phyloP scores from a whole-genome alignment of 2,797 vertebrate species.

The Rallus crepitans region DNA sequence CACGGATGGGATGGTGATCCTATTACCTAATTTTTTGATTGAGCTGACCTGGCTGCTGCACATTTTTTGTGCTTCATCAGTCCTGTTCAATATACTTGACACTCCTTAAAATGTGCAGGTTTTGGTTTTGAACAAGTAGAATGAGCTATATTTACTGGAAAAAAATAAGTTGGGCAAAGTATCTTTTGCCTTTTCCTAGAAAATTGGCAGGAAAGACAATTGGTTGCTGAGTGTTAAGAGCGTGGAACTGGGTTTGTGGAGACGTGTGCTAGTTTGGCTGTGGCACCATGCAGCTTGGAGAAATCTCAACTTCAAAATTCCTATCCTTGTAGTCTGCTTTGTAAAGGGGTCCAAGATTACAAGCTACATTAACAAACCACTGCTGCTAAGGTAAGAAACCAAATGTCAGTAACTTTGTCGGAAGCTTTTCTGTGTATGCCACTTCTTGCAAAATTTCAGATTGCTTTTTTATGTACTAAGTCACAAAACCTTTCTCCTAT shows the following conservation, averaged over 20 bases:
- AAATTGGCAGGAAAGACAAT: background rate
- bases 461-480: background rate
- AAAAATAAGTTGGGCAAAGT: background rate
- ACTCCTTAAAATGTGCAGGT: background rate
- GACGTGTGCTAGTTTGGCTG: background rate
- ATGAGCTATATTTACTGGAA: background rate
- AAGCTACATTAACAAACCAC: background rate
- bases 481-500: background rate
- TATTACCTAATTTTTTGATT: background rate
- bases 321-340: background rate
- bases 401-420: background rate
- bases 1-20: background rate
- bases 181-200: background rate
- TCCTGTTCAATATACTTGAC: background rate
- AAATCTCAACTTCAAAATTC: background rate
- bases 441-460: background rate
- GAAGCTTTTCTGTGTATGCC: background rate
- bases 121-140: background rate
- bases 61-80: background rate
- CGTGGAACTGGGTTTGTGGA: background rate
- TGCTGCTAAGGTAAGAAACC: background rate
- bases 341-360: background rate
- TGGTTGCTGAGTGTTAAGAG: background rate
- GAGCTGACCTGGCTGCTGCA: background rate
- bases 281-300: background rate